Conservation (phyloP, 2,113 vertebrate genomes). For the Nanorana parkeri region DNA sequence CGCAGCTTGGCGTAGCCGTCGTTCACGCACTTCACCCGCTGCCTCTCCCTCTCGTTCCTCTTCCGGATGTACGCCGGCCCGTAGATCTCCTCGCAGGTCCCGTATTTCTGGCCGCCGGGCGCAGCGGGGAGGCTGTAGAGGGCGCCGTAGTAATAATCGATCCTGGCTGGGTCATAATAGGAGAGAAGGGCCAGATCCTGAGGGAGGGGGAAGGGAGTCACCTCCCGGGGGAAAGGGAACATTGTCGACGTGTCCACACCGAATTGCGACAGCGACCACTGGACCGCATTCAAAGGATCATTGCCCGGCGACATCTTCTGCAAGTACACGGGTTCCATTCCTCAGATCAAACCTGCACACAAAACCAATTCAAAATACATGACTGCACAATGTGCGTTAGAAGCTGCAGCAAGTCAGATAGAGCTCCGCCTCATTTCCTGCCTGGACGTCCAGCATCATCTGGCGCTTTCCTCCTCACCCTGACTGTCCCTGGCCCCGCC, state of each 20-base stretch:
- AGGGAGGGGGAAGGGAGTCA: slow-evolving; percentile 60
- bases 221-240: slow-evolving; percentile 67
- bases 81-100: slow-evolving; percentile 65
- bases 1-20: slow-evolving; percentile 79
- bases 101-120: slow-evolving; percentile 57
- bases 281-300: slow-evolving; percentile 61
- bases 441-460: too few species aligned
- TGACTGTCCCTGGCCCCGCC: too few species aligned
- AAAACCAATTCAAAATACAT: too few species aligned
- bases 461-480: too few species aligned
- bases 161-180: slow-evolving; percentile 63
- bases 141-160: slow-evolving; percentile 64
- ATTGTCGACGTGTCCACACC: slow-evolving; percentile 66
- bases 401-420: too few species aligned
- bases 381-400: too few species aligned
- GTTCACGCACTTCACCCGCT: slow-evolving; percentile 79
- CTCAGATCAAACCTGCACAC: slow-evolving; percentile 66
- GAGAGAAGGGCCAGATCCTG: slow-evolving; percentile 71
- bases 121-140: slow-evolving; percentile 65
- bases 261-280: slow-evolving; percentile 66
- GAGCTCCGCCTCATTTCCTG: too few species aligned
- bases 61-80: slow-evolving; percentile 77
- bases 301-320: slow-evolving; percentile 62
- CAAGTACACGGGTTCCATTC: slow-evolving; percentile 65
- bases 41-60: slow-evolving; percentile 79